Base-by-base conservation (phyloP, 2,888 invertebrate genomes). In the Scaptomyza reducta region DNA sequence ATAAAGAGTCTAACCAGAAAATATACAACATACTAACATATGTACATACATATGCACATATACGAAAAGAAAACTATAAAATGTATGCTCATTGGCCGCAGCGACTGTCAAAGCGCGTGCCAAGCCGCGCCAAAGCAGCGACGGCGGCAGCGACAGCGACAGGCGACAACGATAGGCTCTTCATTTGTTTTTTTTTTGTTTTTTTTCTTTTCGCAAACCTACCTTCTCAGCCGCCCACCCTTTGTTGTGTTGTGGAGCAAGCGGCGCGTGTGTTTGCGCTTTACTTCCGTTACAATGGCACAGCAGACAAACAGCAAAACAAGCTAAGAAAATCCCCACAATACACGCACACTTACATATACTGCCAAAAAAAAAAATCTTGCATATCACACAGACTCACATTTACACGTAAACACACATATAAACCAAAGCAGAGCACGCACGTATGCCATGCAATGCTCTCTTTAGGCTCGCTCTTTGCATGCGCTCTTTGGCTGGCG, bases 271-370 rank as follows among this genome's bases (percentile, higher is more conserved):
- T 74, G 78, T 61, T 81, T 80, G 81, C 77, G 77, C 71, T 80
- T 87, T 70, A 85, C 85, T 82, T 87, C 87, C 87, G 82, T 85
- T 87, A 87, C 85, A 87, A 73, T 79, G 71, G 61, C 73, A 79
- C 67, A 65, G 58, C 68, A 75, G 64, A 71, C 75, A 74, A 71
- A 64, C 73, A 76, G 60, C 53, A 68, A 71, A 57, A 64, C 54
- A 74, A 67, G 67, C 72, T 50, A 68, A 67, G 76, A 74, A 76
- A 76, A 71, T 63, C 62, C 76, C 55, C 70, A 59, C 38, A 59
- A 33, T 44, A 53, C 41, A 40, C 29, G 31, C 50, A 50, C 29
- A 54, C 60, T 29, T 27, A 18, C 69, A 55, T 41, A 55, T 41
- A 70, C 57, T 74, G 72, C 72, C 77, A 76, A 76, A 31, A 31